Conservation (phyloP, 2,113 vertebrate species). For the Fregetta grallaria region DNA sequence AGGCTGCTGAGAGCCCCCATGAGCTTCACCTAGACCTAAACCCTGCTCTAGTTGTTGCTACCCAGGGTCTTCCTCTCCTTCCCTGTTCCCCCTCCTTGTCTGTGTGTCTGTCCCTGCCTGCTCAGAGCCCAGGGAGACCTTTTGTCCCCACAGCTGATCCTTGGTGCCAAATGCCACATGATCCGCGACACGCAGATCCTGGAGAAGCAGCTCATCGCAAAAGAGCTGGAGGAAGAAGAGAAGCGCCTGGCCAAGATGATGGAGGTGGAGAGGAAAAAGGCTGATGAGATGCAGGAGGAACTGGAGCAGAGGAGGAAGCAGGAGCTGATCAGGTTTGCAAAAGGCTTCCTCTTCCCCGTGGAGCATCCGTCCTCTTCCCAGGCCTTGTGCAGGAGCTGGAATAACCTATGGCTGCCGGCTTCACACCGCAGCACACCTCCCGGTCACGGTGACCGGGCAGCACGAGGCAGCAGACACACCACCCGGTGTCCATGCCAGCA, state of each 20-base stretch:
- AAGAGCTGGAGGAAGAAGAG: conserved; percentile 81
- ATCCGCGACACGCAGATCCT: conserved; percentile 84
- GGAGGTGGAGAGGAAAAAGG: conserved; percentile 81
- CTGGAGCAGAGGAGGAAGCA: conserved; percentile 74
- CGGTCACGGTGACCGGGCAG: neutral
- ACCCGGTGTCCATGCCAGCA: rapidly evolving
- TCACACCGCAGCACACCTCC: neutral
- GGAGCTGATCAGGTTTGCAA: conserved; percentile 72
- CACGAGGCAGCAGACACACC: neutral
- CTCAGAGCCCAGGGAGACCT: neutral
- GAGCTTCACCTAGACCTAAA: neutral
- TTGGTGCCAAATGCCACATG: conserved; percentile 85
- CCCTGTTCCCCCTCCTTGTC: neutral
- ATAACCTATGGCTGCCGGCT: rapidly evolving
- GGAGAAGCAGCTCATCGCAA: conserved; percentile 81
- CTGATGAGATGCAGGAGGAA: conserved; percentile 75
- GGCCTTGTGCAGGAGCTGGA: no score
- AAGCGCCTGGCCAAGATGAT: conserved; percentile 84
- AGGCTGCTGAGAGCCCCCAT: neutral
- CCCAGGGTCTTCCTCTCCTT: neutral
- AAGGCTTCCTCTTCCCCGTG: rapidly evolving
- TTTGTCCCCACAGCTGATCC: conserved; percentile 75
- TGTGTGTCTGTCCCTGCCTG: no score
- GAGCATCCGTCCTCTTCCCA: neutral
- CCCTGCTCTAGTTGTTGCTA: neutral